phyloP scores from a whole-genome alignment of 2,113 vertebrate genomes.

The Rhinolophus ferrumequinum region DNA sequence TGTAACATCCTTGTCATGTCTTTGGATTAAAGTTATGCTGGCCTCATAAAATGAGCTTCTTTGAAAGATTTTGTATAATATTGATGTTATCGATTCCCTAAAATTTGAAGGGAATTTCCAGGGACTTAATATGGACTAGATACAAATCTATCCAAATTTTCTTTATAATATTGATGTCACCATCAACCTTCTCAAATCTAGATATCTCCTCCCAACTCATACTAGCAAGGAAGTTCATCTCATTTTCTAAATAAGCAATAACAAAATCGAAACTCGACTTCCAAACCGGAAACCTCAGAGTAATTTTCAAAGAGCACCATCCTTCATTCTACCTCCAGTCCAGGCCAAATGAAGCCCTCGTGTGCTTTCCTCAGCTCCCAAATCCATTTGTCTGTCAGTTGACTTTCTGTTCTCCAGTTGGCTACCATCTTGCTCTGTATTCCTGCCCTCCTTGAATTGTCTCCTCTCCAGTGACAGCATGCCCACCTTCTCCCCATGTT shows the following conservation, averaged over 20 bases:
- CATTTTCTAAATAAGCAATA: not conserved
- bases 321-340: not conserved
- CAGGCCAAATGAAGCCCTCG: not conserved
- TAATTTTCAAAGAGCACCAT: not conserved
- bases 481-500: not conserved
- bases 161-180: not conserved
- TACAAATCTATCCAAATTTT: not conserved
- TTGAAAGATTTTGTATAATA: not conserved
- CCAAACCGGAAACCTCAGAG: not conserved
- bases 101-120: not conserved
- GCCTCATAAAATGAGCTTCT: not conserved
- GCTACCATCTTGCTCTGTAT: not conserved
- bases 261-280: not conserved
- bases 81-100: not conserved
- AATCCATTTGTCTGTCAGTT: not conserved
- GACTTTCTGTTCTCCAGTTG: not conserved
- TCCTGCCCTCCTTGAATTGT: not conserved
- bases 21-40: not conserved
- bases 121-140: not conserved
- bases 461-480: not conserved
- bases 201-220: not conserved
- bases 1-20: not conserved
- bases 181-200: not conserved
- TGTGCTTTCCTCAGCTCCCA: not conserved
- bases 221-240: not conserved